Evolutionary conservation across 2,797 vertebrate species (phyloP).

Genomic region (Myoxocephalus aenaeus): DNA sequence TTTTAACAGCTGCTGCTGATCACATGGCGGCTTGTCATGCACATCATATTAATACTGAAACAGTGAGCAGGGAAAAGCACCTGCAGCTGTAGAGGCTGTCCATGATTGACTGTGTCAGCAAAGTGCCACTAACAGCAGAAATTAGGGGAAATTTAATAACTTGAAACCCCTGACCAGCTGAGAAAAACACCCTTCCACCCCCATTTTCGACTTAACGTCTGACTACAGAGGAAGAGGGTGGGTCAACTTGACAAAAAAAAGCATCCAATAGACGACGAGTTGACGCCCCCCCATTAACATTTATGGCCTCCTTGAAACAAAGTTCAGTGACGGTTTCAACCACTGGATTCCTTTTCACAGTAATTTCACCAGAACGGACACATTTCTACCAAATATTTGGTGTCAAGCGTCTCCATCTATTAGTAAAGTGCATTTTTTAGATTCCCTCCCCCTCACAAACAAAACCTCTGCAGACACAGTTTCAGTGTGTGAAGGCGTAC

Average conservation of each 20-base stretch:
- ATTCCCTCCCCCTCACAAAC: neutral
- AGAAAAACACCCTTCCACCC: slow-evolving; percentile 11
- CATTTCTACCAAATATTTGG: too few relatives aligned
- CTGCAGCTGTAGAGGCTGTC: slow-evolving; percentile 39
- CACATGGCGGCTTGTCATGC: neutral
- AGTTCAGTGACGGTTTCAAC: too few relatives aligned
- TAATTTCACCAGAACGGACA: too few relatives aligned
- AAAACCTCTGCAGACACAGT: neutral
- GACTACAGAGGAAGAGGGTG: neutral
- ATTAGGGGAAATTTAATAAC: slow-evolving; percentile 36
- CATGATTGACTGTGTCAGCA: neutral
- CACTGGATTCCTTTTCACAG: too few relatives aligned
- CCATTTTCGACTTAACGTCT: slow-evolving; percentile 8
- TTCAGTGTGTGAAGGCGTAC: neutral
- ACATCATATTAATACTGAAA: slow-evolving; percentile 14
- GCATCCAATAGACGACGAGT: too few relatives aligned
- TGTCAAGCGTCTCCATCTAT: too few relatives aligned
- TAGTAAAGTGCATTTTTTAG: neutral
- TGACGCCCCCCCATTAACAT: too few relatives aligned
- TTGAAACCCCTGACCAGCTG: slow-evolving; percentile 11
- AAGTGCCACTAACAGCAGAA: neutral
- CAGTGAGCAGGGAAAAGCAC: slow-evolving; percentile 49
- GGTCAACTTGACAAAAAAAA: too few relatives aligned
- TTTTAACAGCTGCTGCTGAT: neutral
- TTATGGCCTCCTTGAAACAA: too few relatives aligned